Evolutionary conservation across 2,888 invertebrate genomes (phyloP), one percentile per base, ranked within the genome.

Genomic region (Hecatera dysodea): DNA sequence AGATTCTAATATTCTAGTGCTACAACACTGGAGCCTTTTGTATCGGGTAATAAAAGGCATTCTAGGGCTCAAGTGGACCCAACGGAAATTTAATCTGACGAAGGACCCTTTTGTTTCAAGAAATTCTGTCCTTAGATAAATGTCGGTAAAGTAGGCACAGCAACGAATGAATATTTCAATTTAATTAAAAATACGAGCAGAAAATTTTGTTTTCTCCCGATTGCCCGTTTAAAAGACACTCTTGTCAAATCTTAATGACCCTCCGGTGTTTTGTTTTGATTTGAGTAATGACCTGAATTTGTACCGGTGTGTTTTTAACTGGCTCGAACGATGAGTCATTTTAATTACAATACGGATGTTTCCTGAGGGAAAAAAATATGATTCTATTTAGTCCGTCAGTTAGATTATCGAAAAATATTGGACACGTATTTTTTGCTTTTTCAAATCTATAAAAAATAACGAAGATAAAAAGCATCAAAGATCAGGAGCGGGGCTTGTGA

Each of bases 41-140:
- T 93, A 93, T 92, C 88, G 78, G 90, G 93, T 93, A 94, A 94
- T 95, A 95, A 95, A 94, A 93, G 92, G 90, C 91, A 91, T 94
- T 91, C 92, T 93, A 92, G 93, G 90, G 88, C 90, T 92, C 89
- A 88, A 94, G 94, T 94, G 94, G 94, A 93, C 94, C 92, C 90
- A 88, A 89, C 93, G 94, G 95, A 95, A 95, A 95, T 95, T 95
- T 95, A 94, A 95, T 95, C 95, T 93, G 90, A 89, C 89, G 85
- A 88, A 92, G 91, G 90, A 89, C 91, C 92, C 92, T 95, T 94
- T 81, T 93, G 94, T 93, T 92, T 90, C 86, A 82, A 87, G 88
- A 90, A 91, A 94, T 93, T 93, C 90, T 90, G 93, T 91, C 91
- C 92, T 93, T 90, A 93, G 90, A 94, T 93, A 94, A 95, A 94